These are phyloP conservation scores for Cybosia mesomella DNA, from an alignment of 2,888 invertebrate genomes.

Conservation along the genomic window DNA sequence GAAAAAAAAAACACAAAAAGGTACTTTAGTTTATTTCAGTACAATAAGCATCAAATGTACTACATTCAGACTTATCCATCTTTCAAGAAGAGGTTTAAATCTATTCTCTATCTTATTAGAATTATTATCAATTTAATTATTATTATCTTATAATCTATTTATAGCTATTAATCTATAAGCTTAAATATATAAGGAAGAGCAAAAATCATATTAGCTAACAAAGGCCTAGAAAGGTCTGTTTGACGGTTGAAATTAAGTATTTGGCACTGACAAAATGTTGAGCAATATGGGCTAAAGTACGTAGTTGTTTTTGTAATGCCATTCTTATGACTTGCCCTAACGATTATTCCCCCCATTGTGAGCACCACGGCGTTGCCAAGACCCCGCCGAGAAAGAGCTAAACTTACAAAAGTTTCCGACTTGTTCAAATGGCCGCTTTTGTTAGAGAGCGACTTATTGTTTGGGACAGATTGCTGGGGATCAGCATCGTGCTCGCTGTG, in stretches of 20 bases:
- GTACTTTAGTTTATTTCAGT: too few species aligned
- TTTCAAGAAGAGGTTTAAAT: not conserved
- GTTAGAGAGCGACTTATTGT: constrained; percentile 86
- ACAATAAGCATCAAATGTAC: not conserved
- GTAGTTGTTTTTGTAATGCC: constrained; percentile 84
- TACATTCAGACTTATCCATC: not conserved
- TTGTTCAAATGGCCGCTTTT: constrained; percentile 87
- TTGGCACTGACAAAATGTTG: constrained; percentile 78
- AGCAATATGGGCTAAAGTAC: constrained; percentile 78
- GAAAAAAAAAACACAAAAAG: too few species aligned
- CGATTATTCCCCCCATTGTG: constrained; percentile 85
- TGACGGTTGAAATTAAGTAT: constrained; percentile 67
- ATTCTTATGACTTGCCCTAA: constrained; percentile 84
- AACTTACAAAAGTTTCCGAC: constrained; percentile 86
- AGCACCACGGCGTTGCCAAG: constrained; percentile 79
- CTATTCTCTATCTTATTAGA: too few species aligned
- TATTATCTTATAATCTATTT: too few species aligned
- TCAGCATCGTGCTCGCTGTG: constrained; percentile 72
- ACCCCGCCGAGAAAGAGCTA: constrained; percentile 82
- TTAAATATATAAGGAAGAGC: not conserved
- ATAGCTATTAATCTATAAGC: too few species aligned
- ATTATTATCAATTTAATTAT: too few species aligned
- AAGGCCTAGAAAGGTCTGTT: constrained; percentile 35
- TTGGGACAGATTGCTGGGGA: constrained; percentile 85
- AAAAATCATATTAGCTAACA: constrained; percentile 27